Percentiles rank a stretch among this genome's conserved stretches.
phyloP scores from a whole-genome alignment of 2,113 vertebrate species.

The Prolemur simus region DNA sequence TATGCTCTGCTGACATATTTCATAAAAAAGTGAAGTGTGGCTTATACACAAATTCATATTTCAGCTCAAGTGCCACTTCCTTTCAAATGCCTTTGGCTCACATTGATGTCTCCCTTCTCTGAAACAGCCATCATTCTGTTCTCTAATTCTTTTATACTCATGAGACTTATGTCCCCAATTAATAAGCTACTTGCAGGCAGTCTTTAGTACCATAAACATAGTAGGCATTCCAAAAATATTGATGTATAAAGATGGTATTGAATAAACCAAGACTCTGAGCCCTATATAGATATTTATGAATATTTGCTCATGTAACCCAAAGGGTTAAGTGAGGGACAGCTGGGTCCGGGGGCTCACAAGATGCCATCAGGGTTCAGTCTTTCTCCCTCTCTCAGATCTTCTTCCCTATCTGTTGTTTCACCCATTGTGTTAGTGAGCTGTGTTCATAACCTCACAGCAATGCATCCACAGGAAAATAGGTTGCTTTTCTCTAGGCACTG shows the following conservation, averaged over 20 bases:
- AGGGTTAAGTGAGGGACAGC: background rate
- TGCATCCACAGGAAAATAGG: background rate
- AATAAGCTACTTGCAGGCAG: background rate
- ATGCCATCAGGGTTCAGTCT: background rate
- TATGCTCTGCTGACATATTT: background rate
- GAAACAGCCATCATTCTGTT: background rate
- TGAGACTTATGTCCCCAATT: background rate
- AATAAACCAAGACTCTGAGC: background rate
- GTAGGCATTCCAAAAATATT: background rate
- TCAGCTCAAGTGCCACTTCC: background rate
- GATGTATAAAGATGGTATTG: background rate
- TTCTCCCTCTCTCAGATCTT: background rate
- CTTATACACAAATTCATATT: background rate
- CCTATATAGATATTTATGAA: background rate
- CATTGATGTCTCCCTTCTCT: background rate
- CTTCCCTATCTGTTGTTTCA: background rate
- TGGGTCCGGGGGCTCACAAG: background rate
- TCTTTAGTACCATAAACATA: background rate
- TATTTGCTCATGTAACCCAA: background rate
- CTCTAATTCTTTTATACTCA: background rate
- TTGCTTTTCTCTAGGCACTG: background rate
- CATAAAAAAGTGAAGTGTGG: background rate
- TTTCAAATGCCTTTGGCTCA: background rate
- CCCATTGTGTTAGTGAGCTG: background rate
- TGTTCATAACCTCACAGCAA: background rate